Evolutionary conservation across 1,140 invertebrate genomes (phyloP).

Genomic region (Drosophila grimshawi): DNA sequence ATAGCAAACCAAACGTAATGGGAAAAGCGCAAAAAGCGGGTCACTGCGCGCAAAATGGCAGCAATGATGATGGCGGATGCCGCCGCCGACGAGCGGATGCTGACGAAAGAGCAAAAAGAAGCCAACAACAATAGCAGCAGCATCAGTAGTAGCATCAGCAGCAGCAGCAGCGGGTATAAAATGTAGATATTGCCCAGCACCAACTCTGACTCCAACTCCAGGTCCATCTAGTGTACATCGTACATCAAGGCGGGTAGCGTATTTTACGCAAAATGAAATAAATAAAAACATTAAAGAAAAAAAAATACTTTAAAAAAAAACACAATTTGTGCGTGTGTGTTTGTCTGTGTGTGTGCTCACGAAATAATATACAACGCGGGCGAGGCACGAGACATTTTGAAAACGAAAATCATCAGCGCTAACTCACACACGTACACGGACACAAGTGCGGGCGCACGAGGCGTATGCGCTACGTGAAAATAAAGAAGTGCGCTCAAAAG

Average conservation of each 20-base stretch:
- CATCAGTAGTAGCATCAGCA: background rate
- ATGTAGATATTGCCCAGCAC: slow-evolving; percentile 74
- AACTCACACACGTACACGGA: slow-evolving; percentile 28
- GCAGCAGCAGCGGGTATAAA: slow-evolving; percentile 50
- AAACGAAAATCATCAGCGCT: slow-evolving; percentile 39
- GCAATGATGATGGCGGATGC: slow-evolving; percentile 75
- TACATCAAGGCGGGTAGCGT: slow-evolving; percentile 50
- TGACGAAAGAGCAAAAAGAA: slow-evolving; percentile 63
- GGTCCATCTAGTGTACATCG: slow-evolving; percentile 3
- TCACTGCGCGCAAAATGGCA: slow-evolving; percentile 78
- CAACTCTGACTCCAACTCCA: background rate
- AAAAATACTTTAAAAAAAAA: slow-evolving; percentile 20
- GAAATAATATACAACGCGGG: slow-evolving; percentile 54
- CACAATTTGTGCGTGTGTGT: slow-evolving; percentile 18
- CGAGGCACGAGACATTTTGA: slow-evolving; percentile 28
- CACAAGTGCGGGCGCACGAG: slow-evolving; percentile 39
- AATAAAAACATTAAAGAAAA: slow-evolving; percentile 42
- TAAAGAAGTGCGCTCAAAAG: slow-evolving; percentile 64
- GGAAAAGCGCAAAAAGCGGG: slow-evolving; percentile 78
- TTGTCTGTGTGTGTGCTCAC: slow-evolving; percentile 39
- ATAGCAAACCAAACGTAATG: slow-evolving; percentile 75
- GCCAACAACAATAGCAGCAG: slow-evolving; percentile 10
- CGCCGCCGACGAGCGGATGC: slow-evolving; percentile 56
- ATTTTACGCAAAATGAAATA: slow-evolving; percentile 73
- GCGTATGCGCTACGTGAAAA: slow-evolving; percentile 64